phyloP scores from a whole-genome alignment of 2,113 vertebrate genomes.

The Siphamia tubifer region DNA sequence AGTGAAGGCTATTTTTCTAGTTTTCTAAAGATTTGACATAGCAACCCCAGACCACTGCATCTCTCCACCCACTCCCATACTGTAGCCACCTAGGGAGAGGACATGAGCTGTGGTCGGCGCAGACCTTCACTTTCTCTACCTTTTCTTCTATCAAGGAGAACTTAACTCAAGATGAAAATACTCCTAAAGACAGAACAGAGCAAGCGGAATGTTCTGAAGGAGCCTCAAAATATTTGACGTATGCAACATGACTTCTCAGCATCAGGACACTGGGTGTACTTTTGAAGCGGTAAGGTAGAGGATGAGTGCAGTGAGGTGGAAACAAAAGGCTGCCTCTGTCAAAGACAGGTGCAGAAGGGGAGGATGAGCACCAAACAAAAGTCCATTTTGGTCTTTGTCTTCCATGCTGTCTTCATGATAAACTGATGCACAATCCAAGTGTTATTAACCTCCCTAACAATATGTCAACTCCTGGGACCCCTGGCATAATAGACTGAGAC shows the following conservation, averaged over 20 bases:
- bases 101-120: slow-evolving; percentile 33
- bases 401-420: slow-evolving; percentile 1
- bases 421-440: slow-evolving; percentile 1
- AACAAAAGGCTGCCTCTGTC: slow-evolving; percentile 26
- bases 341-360: slow-evolving; percentile 27
- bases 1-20: slow-evolving; percentile 59
- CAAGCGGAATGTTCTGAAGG: slow-evolving; percentile 1
- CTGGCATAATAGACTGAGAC: background rate
- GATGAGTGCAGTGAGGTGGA: slow-evolving; percentile 32
- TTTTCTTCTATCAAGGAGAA: slow-evolving; percentile 10
- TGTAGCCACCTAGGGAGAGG: slow-evolving; percentile 29
- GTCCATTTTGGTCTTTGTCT: slow-evolving; percentile 8
- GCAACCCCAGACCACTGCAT: slow-evolving; percentile 32
- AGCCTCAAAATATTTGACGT: slow-evolving; percentile 2
- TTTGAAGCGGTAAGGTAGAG: slow-evolving; percentile 12
- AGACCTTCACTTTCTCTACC: background rate
- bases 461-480: slow-evolving; percentile 3
- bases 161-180: slow-evolving; percentile 27
- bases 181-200: slow-evolving; percentile 2
- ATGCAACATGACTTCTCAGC: background rate
- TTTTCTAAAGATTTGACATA: slow-evolving; percentile 57
- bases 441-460: slow-evolving; percentile 10
- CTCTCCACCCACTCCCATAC: slow-evolving; percentile 52
- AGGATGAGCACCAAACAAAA: slow-evolving; percentile 20
- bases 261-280: background rate